These are phyloP conservation scores for Nothoprocta perdicaria DNA, from an alignment of 2,113 vertebrate genomes.

Conservation along the genomic window DNA sequence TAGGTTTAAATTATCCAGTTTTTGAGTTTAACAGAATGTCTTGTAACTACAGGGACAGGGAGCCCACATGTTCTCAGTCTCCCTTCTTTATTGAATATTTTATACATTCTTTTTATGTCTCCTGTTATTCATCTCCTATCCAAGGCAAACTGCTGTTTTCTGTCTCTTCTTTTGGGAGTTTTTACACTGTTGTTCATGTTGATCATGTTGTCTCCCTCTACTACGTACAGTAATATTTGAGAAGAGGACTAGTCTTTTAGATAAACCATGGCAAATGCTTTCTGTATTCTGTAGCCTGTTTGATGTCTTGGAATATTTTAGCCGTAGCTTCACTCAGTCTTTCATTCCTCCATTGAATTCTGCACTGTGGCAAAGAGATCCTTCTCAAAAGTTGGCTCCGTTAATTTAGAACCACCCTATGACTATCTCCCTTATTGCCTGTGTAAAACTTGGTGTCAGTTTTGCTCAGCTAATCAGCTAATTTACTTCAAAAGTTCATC, in stretches of 20 bases:
- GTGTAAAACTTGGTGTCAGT: background rate
- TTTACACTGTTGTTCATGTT: background rate
- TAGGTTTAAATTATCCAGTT: constrained; percentile 30
- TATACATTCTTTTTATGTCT: constrained; percentile 19
- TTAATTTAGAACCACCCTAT: background rate
- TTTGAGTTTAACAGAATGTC: constrained; percentile 33
- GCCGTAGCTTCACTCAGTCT: background rate
- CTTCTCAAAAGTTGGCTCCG: background rate
- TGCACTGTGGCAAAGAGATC: background rate
- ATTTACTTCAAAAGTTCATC: background rate
- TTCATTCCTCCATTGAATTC: constrained; percentile 1
- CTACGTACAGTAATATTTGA: background rate
- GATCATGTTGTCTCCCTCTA: background rate
- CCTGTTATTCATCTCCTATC: constrained; percentile 4
- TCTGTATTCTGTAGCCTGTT: background rate
- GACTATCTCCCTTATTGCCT: background rate
- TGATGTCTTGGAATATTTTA: background rate
- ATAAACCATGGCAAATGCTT: background rate
- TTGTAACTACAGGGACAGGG: background rate
- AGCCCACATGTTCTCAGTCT: background rate
- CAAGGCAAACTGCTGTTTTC: constrained; percentile 31
- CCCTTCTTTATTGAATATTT: constrained; percentile 58
- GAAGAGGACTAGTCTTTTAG: background rate
- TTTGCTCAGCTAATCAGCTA: background rate
- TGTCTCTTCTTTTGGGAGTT: background rate